Percentiles rank a stretch among this genome's conserved stretches.
phyloP scores from a whole-genome alignment of 2,113 vertebrate species.

The Cnemophilus loriae region DNA sequence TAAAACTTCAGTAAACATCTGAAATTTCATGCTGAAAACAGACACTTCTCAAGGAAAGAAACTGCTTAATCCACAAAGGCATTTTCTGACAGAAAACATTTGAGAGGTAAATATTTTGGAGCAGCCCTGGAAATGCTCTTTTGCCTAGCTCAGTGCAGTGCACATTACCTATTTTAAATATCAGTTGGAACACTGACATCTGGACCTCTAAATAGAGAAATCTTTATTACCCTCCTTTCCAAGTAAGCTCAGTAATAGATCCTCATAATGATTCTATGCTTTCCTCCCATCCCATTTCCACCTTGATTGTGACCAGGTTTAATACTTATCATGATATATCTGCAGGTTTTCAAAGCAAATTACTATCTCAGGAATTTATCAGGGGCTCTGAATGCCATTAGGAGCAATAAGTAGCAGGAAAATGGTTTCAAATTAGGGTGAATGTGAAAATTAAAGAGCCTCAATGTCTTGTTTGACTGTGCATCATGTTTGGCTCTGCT shows the following conservation, averaged over 20 bases:
- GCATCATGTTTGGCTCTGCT: neutral
- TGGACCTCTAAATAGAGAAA: neutral
- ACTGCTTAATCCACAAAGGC: neutral
- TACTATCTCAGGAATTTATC: neutral
- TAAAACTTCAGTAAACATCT: neutral
- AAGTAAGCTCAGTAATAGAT: neutral
- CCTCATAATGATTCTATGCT: neutral
- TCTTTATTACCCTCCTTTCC: neutral
- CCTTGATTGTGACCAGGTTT: neutral
- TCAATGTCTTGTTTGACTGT: neutral
- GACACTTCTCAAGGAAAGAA: neutral
- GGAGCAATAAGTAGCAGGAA: neutral
- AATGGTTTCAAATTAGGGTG: neutral
- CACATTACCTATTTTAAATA: neutral
- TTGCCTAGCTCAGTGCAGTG: neutral
- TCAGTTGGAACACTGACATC: neutral
- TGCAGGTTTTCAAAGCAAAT: neutral
- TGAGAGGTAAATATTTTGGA: neutral
- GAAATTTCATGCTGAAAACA: slow-evolving; percentile 8
- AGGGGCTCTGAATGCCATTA: neutral
- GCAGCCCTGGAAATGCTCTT: neutral
- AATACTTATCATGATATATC: neutral
- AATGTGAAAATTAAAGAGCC: neutral
- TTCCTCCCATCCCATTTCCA: neutral
- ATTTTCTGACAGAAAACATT: neutral